A percentile compares a stretch with the other conserved stretches of the same genome.
Evolutionary conservation across 2,113 vertebrate genomes (phyloP).

Genomic region (Emydocephalus ijimae): DNA sequence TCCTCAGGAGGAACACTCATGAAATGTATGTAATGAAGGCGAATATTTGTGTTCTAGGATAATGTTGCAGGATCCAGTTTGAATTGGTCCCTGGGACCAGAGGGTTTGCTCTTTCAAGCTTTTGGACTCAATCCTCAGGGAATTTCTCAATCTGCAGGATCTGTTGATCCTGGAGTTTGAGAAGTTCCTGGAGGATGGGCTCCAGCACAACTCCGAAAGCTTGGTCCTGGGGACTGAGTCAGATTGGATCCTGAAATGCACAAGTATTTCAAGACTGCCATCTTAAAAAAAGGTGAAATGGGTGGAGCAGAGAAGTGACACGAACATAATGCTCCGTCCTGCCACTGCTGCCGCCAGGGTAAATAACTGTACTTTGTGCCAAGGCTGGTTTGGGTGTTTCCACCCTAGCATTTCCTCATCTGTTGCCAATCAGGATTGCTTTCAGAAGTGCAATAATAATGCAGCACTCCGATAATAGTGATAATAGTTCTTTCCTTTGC

Average conservation of each 20-base stretch:
- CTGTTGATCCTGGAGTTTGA: not conserved
- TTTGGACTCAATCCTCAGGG: not conserved
- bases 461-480: not conserved
- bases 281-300: not conserved
- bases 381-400: not conserved
- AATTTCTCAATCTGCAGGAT: not conserved
- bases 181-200: too few species aligned
- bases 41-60: too few species aligned
- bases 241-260: not conserved
- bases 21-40: not conserved
- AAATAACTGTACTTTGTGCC: not conserved
- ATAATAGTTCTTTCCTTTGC: not conserved
- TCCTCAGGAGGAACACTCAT: not conserved
- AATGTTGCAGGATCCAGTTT: not conserved
- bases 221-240: not conserved
- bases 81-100: not conserved
- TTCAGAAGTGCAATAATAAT: not conserved
- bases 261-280: not conserved
- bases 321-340: not conserved
- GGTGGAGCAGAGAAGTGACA: too few species aligned
- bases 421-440: not conserved
- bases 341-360: not conserved
- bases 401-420: not conserved
- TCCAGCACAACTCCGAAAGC: too few species aligned
- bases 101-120: not conserved